phyloP scores from a whole-genome alignment of 2,797 vertebrate genomes.

The Poeciliopsis gracilis region DNA sequence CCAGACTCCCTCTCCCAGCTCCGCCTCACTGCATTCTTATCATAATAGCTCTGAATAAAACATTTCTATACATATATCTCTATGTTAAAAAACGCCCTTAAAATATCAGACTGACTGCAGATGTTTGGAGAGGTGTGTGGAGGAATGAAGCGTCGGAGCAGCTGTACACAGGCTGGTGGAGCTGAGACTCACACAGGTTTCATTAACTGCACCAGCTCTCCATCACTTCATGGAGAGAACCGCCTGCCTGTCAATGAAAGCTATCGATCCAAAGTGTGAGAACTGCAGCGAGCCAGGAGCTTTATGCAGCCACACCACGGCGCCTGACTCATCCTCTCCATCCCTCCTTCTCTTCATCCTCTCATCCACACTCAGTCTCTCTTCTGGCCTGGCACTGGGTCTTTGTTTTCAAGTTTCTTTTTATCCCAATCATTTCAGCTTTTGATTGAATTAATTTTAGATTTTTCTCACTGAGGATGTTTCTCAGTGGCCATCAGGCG shows the following conservation, averaged over 20 bases:
- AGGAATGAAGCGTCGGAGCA: slow-evolving; percentile 6
- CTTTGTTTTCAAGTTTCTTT: slow-evolving; percentile 74
- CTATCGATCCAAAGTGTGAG: not conserved
- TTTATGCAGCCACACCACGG: slow-evolving; percentile 49
- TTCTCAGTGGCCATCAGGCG: slow-evolving; percentile 51
- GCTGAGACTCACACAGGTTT: not conserved
- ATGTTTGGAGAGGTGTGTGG: slow-evolving; percentile 68
- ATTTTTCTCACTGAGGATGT: slow-evolving; percentile 56
- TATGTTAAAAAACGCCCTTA: slow-evolving; percentile 81
- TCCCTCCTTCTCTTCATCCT: slow-evolving; percentile 61
- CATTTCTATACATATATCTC: slow-evolving; percentile 88
- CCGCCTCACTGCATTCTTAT: slow-evolving; percentile 82
- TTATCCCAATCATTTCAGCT: slow-evolving; percentile 63
- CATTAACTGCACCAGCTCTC: not conserved
- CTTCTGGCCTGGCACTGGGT: slow-evolving; percentile 87
- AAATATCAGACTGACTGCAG: slow-evolving; percentile 81
- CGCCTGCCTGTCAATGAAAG: not conserved
- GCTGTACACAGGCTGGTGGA: not conserved
- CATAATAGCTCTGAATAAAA: slow-evolving; percentile 88
- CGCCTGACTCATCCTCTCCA: slow-evolving; percentile 20
- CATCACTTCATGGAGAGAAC: not conserved
- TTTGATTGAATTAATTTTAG: slow-evolving; percentile 63
- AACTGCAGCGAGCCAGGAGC: slow-evolving; percentile 18
- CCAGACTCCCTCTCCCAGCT: slow-evolving; percentile 70
- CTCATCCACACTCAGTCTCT: slow-evolving; percentile 83